Conservation (phyloP, 1,140 invertebrate genomes). For the Brachionus angularis region DNA sequence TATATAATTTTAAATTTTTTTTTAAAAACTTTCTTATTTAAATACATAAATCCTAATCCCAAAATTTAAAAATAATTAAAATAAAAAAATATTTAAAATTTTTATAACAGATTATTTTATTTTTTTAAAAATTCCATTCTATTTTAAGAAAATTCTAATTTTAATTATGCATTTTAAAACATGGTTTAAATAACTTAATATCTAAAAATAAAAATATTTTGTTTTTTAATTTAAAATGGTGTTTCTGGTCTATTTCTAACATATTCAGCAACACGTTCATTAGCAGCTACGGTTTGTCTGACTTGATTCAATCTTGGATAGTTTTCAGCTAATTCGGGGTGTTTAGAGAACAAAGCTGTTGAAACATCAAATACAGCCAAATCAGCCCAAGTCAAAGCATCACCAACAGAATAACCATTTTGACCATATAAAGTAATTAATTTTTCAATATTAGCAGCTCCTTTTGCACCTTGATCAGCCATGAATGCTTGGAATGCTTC, state of each 20-base stretch:
- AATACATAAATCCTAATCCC: neutral
- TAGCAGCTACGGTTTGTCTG: neutral
- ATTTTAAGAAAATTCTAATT: too few species aligned
- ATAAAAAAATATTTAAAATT: too few species aligned
- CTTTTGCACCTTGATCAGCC: constrained; percentile 11
- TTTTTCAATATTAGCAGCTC: constrained; percentile 31
- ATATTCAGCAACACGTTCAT: neutral
- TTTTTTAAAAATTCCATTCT: too few species aligned
- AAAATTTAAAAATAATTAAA: too few species aligned
- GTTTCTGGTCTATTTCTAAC: constrained; percentile 17
- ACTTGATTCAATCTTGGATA: neutral
- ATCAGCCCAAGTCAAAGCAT: constrained; percentile 36
- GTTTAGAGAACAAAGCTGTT: neutral
- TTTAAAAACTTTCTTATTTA: neutral
- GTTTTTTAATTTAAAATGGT: constrained; percentile 7
- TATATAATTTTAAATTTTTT: neutral
- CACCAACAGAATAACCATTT: constrained; percentile 23
- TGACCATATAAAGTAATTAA: constrained; percentile 29
- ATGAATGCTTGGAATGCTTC: constrained; percentile 17
- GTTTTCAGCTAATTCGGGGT: constrained; percentile 3
- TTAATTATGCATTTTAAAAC: too few species aligned
- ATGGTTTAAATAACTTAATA: too few species aligned
- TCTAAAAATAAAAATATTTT: too few species aligned
- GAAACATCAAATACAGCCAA: constrained; percentile 20
- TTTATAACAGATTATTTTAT: too few species aligned